phyloP scores from a whole-genome alignment of 2,797 vertebrate genomes.

The Macropodus opercularis region DNA sequence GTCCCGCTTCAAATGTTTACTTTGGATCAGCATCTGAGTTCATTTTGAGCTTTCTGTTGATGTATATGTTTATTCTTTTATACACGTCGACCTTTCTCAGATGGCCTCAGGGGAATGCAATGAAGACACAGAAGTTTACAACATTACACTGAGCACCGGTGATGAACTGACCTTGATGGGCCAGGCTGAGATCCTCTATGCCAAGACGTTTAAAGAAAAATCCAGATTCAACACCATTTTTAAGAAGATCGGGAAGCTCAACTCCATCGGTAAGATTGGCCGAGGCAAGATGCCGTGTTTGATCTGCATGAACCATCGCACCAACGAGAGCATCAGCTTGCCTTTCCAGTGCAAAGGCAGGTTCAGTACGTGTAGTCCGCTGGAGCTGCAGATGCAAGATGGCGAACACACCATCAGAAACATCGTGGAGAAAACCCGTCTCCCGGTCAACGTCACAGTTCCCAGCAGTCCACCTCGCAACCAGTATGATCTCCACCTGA shows the following conservation, averaged over 20 bases:
- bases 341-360: conserved; percentile 97
- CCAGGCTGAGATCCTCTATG: conserved; percentile 98
- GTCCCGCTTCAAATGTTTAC: no score
- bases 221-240: conserved; percentile 97
- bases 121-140: conserved; percentile 98
- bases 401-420: conserved; percentile 97
- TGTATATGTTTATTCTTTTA: not conserved
- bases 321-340: conserved; percentile 98
- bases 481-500: conserved; percentile 95
- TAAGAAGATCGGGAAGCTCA: conserved; percentile 96
- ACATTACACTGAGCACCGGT: conserved; percentile 94
- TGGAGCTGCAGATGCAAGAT: conserved; percentile 99
- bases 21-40: not conserved
- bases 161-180: conserved; percentile 99
- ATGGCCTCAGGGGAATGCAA: conserved; percentile 98
- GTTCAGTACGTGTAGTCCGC: conserved; percentile 95
- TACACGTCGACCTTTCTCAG: conserved; percentile 72
- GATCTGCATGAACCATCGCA: conserved; percentile 99
- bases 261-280: conserved; percentile 93
- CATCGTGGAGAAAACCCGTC: conserved; percentile 96
- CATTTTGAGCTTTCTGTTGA: not conserved
- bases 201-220: conserved; percentile 95
- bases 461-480: conserved; percentile 92
- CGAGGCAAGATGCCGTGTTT: conserved; percentile 98
- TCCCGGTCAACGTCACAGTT: conserved; percentile 95